A percentile compares a stretch with the other conserved stretches of the same genome.
Conservation (phyloP, 2,888 invertebrate genomes). For the Lottia scabra region DNA sequence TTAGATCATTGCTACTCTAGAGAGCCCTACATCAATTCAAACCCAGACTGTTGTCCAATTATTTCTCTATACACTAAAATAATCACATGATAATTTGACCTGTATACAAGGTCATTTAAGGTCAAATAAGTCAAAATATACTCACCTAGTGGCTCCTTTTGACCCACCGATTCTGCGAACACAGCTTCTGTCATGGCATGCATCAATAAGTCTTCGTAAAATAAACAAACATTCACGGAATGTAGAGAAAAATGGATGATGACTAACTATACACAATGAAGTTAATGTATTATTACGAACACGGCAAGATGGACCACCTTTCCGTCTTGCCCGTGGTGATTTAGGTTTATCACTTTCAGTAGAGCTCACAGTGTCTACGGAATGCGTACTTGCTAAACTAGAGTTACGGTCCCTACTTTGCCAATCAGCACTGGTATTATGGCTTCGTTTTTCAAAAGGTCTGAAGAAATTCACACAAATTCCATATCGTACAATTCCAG, state of each 20-base stretch:
- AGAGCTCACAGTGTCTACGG: conserved; percentile 44
- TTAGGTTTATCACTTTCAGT: conserved; percentile 46
- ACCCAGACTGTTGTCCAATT: too few species aligned
- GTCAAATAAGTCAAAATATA: not conserved
- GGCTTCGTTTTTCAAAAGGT: conserved; percentile 74
- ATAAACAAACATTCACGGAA: conserved; percentile 98
- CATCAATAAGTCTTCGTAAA: conserved; percentile 94
- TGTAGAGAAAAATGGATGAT: conserved; percentile 98
- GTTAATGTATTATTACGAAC: conserved; percentile 91
- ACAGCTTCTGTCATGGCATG: conserved; percentile 88
- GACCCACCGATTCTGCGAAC: conserved; percentile 87
- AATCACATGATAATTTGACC: too few species aligned
- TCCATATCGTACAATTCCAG: conserved; percentile 83
- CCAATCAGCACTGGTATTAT: conserved; percentile 37
- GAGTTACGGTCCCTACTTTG: conserved; percentile 45
- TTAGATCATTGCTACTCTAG: too few species aligned
- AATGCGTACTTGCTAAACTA: conserved; percentile 33
- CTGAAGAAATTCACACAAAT: conserved; percentile 99
- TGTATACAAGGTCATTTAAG: too few species aligned
- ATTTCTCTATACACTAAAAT: too few species aligned
- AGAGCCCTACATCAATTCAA: too few species aligned
- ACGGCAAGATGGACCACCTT: conserved; percentile 55
- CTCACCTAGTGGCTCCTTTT: conserved; percentile 84
- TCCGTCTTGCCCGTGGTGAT: conserved; percentile 60
- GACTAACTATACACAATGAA: conserved; percentile 95